Percentiles rank a stretch among this genome's conserved stretches.
phyloP scores from a whole-genome alignment of 2,888 invertebrate species.

The Cephus nigrinus region DNA sequence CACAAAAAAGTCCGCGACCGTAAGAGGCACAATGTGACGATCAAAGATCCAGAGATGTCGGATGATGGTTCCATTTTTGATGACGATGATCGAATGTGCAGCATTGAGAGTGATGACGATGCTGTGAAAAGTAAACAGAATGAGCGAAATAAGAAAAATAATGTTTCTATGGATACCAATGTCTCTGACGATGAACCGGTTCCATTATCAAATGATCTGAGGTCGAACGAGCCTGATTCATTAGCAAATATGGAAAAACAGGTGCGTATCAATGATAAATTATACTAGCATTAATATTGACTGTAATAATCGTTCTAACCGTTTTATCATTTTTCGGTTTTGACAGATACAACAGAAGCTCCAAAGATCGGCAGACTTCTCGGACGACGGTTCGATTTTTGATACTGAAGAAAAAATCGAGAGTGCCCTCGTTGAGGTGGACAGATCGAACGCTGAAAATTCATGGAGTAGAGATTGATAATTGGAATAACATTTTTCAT shows the following conservation, averaged over 20 bases:
- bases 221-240: background rate
- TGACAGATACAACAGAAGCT: background rate
- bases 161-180: slow-evolving; percentile 5
- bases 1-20: slow-evolving; percentile 49
- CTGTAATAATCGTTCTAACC: background rate
- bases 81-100: slow-evolving; percentile 38
- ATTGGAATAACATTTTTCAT: background rate
- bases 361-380: slow-evolving; percentile 12
- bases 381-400: slow-evolving; percentile 31
- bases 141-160: slow-evolving; percentile 15
- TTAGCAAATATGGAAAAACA: background rate
- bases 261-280: background rate
- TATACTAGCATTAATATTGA: background rate
- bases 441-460: slow-evolving; percentile 9
- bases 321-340: background rate
- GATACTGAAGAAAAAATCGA: slow-evolving; percentile 26
- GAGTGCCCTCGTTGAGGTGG: slow-evolving; percentile 14
- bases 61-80: slow-evolving; percentile 58
- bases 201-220: background rate
- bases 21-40: slow-evolving; percentile 22
- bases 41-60: slow-evolving; percentile 40
- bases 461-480: background rate
- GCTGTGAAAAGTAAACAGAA: slow-evolving; percentile 8
- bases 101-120: slow-evolving; percentile 14
- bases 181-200: slow-evolving; percentile 5